These are phyloP conservation scores for Cygnus buccinator DNA, from an alignment of 2,113 vertebrate genomes.

Conservation along the genomic window DNA sequence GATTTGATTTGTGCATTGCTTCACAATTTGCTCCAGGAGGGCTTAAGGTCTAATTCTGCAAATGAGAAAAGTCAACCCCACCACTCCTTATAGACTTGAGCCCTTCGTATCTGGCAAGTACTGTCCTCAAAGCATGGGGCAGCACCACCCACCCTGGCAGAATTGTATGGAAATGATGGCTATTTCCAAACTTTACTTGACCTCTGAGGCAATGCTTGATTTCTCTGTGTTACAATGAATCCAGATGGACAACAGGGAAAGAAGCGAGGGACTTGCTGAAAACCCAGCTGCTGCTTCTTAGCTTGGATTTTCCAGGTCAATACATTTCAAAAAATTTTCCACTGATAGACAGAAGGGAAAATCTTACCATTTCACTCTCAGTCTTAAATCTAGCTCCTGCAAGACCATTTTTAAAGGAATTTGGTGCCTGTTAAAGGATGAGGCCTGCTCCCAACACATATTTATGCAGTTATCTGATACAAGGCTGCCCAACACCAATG, in stretches of 20 bases:
- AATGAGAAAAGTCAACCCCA: not conserved
- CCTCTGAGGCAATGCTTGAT: not conserved
- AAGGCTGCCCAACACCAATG: not conserved
- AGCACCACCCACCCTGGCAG: not conserved
- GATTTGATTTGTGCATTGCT: conserved; percentile 5
- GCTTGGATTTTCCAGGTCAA: conserved; percentile 45
- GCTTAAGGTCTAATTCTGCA: not conserved
- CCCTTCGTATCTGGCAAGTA: not conserved
- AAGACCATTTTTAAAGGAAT: not conserved
- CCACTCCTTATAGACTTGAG: not conserved
- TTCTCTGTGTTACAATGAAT: conserved; percentile 12
- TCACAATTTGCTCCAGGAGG: not conserved
- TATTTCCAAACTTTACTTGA: not conserved
- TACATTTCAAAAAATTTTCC: not conserved
- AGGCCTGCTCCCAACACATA: not conserved
- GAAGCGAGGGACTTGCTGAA: conserved; percentile 37
- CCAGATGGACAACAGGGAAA: conserved; percentile 10
- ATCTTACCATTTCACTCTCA: not conserved
- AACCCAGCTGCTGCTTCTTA: conserved; percentile 12
- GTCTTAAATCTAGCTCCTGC: not conserved
- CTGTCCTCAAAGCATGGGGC: fast-evolving
- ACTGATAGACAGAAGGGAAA: not conserved
- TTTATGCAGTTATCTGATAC: not conserved
- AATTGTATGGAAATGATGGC: not conserved
- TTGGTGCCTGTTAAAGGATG: not conserved